Percentiles rank a stretch among this genome's conserved stretches.
Evolutionary conservation across 2,797 vertebrate species (phyloP).

Genomic region (Myotis planiceps): DNA sequence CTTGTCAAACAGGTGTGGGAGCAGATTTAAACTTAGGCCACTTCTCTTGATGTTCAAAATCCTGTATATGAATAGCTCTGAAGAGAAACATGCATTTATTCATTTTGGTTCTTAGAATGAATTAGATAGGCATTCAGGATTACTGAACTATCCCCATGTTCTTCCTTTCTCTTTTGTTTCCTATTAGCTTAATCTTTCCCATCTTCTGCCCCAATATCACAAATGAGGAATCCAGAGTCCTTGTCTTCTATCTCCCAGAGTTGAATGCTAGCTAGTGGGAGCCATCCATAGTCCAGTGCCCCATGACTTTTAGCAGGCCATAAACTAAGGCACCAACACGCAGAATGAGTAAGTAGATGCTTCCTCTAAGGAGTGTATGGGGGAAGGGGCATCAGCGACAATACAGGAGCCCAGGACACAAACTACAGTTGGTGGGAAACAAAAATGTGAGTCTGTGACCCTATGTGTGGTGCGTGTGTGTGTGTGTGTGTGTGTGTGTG

Average conservation of each 20-base stretch:
- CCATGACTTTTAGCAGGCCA: not conserved
- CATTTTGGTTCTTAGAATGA: not conserved
- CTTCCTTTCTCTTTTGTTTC: not conserved
- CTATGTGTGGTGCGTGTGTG: not conserved
- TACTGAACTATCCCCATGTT: not conserved
- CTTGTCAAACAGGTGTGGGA: not conserved
- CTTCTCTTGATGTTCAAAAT: constrained; percentile 10
- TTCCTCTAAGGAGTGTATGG: not conserved
- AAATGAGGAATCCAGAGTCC: not conserved
- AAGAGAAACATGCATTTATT: not conserved
- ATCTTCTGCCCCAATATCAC: not conserved
- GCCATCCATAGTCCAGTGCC: not conserved
- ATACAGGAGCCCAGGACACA: not conserved
- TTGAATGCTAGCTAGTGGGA: not conserved
- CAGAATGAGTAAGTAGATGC: not conserved
- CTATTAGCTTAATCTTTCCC: not conserved
- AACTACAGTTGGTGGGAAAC: not conserved
- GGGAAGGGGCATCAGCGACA: not conserved
- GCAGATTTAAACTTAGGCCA: not conserved
- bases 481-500: not conserved
- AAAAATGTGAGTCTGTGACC: not conserved
- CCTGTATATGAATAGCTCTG: not conserved
- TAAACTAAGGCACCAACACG: not conserved
- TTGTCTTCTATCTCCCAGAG: not conserved
- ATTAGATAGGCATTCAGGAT: not conserved